phyloP scores from a whole-genome alignment of 2,797 vertebrate genomes.

The Enteromius paludinosus region DNA sequence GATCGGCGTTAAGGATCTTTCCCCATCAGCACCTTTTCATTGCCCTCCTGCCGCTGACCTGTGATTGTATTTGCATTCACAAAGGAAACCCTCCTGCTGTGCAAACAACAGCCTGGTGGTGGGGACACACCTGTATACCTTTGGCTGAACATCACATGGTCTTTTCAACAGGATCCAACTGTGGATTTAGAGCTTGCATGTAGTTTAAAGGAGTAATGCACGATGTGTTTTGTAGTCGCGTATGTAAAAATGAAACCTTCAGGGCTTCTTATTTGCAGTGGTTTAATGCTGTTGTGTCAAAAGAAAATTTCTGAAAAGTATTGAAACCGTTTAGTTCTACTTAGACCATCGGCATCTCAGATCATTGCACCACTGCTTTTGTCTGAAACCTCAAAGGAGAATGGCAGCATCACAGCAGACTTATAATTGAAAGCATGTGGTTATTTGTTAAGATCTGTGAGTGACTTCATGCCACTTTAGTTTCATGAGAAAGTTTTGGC shows the following conservation, averaged over 20 bases:
- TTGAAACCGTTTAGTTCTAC: background rate
- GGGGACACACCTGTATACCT: slow-evolving; percentile 10
- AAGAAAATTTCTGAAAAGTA: background rate
- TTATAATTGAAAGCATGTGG: background rate
- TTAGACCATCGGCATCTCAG: background rate
- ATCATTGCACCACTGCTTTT: background rate
- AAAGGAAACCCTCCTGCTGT: slow-evolving; percentile 39
- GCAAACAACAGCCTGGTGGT: slow-evolving; percentile 45
- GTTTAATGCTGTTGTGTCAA: background rate
- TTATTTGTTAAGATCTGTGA: background rate
- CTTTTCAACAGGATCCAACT: background rate
- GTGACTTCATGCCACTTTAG: background rate
- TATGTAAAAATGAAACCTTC: background rate
- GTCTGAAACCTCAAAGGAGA: slow-evolving; percentile 11
- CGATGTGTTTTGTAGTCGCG: background rate
- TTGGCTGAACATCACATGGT: background rate
- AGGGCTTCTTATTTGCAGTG: background rate
- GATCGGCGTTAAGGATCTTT: background rate
- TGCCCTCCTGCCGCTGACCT: slow-evolving; percentile 20
- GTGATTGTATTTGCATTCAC: slow-evolving; percentile 27
- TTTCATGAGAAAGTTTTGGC: background rate
- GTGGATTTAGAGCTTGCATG: slow-evolving; percentile 16
- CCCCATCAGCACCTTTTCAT: slow-evolving; percentile 8
- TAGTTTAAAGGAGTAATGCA: background rate
- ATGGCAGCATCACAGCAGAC: background rate